A percentile compares a stretch with the other conserved stretches of the same genome.
Conservation (phyloP, 2,888 invertebrate species). For the Plemyria rubiginata region DNA sequence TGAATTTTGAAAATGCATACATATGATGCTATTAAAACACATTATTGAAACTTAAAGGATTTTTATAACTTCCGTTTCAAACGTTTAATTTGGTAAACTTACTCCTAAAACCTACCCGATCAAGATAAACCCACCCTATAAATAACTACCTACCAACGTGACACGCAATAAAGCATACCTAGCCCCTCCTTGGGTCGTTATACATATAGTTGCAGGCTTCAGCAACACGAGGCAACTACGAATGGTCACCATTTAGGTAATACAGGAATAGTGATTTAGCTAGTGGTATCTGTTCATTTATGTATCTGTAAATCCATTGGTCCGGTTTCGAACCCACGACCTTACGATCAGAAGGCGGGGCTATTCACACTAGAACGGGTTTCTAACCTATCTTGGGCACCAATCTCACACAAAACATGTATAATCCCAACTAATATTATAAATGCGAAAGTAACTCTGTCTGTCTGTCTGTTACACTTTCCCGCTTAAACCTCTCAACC, state of each 20-base stretch:
- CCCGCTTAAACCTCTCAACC: no score
- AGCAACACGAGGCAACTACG: neutral
- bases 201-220: conserved; percentile 4
- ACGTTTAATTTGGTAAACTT: conserved; percentile 21
- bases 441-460: no score
- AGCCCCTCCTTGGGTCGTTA: neutral
- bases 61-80: conserved; percentile 14
- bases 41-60: conserved; percentile 2
- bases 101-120: conserved; percentile 16
- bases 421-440: no score
- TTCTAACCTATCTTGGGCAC: no score
- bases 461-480: no score
- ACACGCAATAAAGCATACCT: conserved; percentile 23
- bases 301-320: no score
- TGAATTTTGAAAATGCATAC: neutral
- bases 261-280: no score
- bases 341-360: no score
- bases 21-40: conserved; percentile 9
- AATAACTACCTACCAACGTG: conserved; percentile 14
- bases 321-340: no score
- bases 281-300: neutral
- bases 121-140: conserved; percentile 14
- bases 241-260: no score
- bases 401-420: no score
- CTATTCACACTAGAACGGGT: no score